Conservation (phyloP, 92 coral and sea anemone species). For the Heliopora coerulea region DNA sequence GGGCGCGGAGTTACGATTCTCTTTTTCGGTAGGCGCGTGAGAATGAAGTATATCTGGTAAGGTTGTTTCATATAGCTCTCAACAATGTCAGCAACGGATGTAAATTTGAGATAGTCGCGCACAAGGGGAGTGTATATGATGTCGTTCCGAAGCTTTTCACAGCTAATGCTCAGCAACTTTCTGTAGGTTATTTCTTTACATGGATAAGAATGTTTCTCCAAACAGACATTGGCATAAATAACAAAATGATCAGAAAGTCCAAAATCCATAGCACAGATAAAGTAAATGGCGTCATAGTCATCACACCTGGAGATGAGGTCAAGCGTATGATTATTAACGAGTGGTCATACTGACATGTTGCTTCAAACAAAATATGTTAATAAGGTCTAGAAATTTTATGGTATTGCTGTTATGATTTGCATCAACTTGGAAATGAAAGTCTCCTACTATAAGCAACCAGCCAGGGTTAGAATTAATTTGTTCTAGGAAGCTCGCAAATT, state of each 20-base stretch:
- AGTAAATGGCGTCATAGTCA: too few relatives aligned
- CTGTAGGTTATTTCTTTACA: constrained; percentile 31
- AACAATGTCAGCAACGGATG: too few relatives aligned
- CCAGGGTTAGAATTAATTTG: background rate
- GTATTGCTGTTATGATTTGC: background rate
- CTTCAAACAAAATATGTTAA: background rate
- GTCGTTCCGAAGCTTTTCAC: too few relatives aligned
- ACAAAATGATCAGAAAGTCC: constrained; percentile 41
- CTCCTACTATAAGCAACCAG: background rate
- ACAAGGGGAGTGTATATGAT: too few relatives aligned
- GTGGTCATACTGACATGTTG: constrained; percentile 8
- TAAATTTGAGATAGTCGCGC: too few relatives aligned
- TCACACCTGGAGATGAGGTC: constrained; percentile 36
- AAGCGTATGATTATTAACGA: constrained; percentile 31
- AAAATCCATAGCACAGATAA: too few relatives aligned
- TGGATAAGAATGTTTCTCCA: constrained; percentile 16
- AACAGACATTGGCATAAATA: constrained; percentile 28
- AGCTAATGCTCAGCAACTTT: background rate
- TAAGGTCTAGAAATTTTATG: constrained; percentile 15
- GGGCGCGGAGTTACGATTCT: too few relatives aligned
- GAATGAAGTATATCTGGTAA: too few relatives aligned
- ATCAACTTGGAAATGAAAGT: constrained; percentile 23
- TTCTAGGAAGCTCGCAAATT: background rate
- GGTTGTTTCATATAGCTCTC: too few relatives aligned
- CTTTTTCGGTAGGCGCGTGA: too few relatives aligned